phyloP scores from a whole-genome alignment of 1,140 invertebrate genomes.

The Adelges cooleyi region DNA sequence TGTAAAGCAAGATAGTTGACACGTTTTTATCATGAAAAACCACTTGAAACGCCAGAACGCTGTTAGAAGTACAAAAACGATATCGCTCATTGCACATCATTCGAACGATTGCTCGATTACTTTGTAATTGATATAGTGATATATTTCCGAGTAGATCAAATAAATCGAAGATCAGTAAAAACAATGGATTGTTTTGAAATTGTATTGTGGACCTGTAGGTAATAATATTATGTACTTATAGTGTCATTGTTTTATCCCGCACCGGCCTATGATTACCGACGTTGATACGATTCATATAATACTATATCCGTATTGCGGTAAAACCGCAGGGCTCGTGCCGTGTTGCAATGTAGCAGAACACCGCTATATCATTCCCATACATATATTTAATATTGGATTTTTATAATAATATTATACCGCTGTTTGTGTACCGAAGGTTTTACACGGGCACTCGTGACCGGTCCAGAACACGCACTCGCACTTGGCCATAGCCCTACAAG shows the following conservation, averaged over 20 bases:
- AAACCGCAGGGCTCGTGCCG: constrained; percentile 11
- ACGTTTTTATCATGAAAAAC: no score
- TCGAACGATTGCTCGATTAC: no score
- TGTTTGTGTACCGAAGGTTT: neutral
- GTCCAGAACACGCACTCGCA: neutral
- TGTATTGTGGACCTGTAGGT: no score
- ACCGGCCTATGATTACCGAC: neutral
- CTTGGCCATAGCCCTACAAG: neutral
- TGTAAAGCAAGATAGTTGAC: no score
- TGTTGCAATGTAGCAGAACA: neutral
- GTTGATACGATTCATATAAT: constrained; percentile 12
- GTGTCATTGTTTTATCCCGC: neutral
- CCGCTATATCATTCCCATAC: neutral
- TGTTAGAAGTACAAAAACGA: no score
- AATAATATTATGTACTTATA: no score
- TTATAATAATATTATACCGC: neutral
- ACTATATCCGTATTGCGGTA: neutral
- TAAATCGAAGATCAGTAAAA: no score
- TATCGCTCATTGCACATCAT: no score
- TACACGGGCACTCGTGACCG: constrained; percentile 12
- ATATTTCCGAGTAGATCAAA: no score
- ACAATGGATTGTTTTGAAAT: no score
- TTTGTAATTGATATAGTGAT: no score
- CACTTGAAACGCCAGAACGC: no score
- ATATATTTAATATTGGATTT: neutral